Evolutionary conservation across 2,797 vertebrate genomes (phyloP).

Genomic region (Heteromormyrus szaboi): DNA sequence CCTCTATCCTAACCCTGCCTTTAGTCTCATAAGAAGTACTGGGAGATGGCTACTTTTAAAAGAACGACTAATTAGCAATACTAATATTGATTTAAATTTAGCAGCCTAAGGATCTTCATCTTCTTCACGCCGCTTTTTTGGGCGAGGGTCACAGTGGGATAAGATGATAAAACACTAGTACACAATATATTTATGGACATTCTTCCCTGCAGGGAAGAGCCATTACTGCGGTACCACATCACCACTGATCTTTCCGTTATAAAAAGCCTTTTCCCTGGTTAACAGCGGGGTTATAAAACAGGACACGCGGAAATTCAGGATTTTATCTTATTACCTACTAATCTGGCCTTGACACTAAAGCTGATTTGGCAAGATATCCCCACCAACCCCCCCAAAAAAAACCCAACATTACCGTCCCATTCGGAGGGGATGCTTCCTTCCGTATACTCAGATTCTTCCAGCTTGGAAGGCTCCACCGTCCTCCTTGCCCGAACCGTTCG

Average conservation of each 20-base stretch:
- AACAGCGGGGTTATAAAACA: neutral
- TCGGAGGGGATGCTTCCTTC: slow-evolving; percentile 78
- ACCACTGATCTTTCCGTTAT: neutral
- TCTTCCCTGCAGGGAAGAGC: neutral
- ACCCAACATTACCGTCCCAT: slow-evolving; percentile 82
- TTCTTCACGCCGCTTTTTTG: neutral
- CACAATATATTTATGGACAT: slow-evolving; percentile 6
- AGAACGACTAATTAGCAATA: neutral
- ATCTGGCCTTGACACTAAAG: neutral
- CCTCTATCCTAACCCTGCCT: neutral
- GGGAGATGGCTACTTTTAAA: neutral
- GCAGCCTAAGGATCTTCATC: neutral
- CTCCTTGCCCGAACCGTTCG: slow-evolving; percentile 72
- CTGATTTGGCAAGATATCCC: neutral
- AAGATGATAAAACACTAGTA: neutral
- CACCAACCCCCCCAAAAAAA: neutral
- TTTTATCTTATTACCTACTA: slow-evolving; percentile 2
- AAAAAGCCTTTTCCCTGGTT: neutral
- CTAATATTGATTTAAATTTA: slow-evolving; percentile 8
- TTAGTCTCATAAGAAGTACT: neutral
- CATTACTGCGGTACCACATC: neutral
- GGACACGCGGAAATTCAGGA: neutral
- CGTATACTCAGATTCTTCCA: slow-evolving; percentile 67
- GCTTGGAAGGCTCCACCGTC: slow-evolving; percentile 68
- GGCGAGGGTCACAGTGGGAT: neutral